These are phyloP conservation scores for Okapia johnstoni DNA, from an alignment of 2,113 vertebrate species.

Conservation along the genomic window DNA sequence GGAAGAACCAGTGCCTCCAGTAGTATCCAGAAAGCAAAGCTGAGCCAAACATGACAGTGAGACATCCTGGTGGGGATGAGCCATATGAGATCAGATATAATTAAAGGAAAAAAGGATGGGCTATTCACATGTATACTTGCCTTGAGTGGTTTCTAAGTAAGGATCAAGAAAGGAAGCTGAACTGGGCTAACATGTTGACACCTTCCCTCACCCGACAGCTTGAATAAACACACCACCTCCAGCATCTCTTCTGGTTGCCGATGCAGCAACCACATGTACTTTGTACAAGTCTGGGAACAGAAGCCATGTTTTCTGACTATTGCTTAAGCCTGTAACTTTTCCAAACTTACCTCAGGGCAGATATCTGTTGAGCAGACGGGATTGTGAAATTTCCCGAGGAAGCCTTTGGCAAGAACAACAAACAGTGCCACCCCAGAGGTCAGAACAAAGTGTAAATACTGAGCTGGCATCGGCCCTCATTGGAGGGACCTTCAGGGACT, in stretches of 20 bases:
- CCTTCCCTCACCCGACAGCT: not conserved
- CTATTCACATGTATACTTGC: not conserved
- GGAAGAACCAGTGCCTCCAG: not conserved
- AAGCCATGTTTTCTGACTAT: not conserved
- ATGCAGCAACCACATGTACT: not conserved
- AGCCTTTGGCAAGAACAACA: not conserved
- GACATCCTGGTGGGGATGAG: not conserved
- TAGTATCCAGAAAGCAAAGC: not conserved
- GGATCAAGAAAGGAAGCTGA: not conserved
- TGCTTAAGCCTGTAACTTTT: not conserved
- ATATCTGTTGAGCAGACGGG: not conserved
- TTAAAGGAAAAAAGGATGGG: not conserved
- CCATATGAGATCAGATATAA: accelerated
- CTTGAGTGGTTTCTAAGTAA: not conserved
- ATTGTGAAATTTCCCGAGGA: conserved; percentile 20
- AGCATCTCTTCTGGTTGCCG: not conserved
- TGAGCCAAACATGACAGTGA: not conserved
- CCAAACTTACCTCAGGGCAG: not conserved
- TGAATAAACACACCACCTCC: not conserved
- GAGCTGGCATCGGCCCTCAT: not conserved
- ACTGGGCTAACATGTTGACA: not conserved
- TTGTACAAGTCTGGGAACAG: not conserved
- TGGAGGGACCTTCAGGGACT: too few species aligned
- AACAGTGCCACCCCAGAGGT: not conserved
- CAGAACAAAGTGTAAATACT: not conserved